Base-by-base conservation (phyloP, 2,113 vertebrate species). In the Sinocyclocheilus anophthalmus region DNA sequence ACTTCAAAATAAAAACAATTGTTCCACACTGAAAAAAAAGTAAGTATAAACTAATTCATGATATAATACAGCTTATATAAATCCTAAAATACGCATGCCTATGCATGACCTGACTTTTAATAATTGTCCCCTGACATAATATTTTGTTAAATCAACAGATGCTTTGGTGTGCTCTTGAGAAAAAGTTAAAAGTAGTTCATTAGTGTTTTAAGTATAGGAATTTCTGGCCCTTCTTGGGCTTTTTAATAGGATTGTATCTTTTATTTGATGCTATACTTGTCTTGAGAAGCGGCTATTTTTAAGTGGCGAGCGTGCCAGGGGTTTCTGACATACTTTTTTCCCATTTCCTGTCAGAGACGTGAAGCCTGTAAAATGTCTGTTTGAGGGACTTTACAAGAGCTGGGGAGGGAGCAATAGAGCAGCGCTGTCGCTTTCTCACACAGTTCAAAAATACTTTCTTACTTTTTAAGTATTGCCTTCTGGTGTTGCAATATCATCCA, bases 231-330 rank as follows among this genome's bases (percentile, higher is more conserved):
- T 90, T 91, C 80, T 92, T 83, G 81, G 67, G 57, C 1, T 59
- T 92, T 94, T 93, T 92, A 92, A 78, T 86, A 85, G 42, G 20
- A 87, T 89, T 88, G 65, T 77, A 65, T 84, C 8, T 91, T 94
- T 94, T 92, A 94, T 93, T 85, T 92, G 88, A 87, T 90, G 86
- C 91, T 91, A 78, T 83, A 88, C 86, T 92, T 90, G 86, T 92
- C 92, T 91, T 88, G 90, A 65, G 20, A 83, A 88, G 86, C 53
- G 39, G 53, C 88, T 92, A 90, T 92, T 93, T 55, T 94, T 91
- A 87, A 92, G 89, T 82, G 77, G 75, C 26, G 67, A 84, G 45
- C 55, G 59, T 85, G 72, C 42, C 76, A 88, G 81, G 67, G 79
- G 82, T 90, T 92, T 91, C 85, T 85, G 48, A 86, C 78, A 86